Conservation (phyloP, 2,113 vertebrate genomes). For the Pterocles gutturalis region DNA sequence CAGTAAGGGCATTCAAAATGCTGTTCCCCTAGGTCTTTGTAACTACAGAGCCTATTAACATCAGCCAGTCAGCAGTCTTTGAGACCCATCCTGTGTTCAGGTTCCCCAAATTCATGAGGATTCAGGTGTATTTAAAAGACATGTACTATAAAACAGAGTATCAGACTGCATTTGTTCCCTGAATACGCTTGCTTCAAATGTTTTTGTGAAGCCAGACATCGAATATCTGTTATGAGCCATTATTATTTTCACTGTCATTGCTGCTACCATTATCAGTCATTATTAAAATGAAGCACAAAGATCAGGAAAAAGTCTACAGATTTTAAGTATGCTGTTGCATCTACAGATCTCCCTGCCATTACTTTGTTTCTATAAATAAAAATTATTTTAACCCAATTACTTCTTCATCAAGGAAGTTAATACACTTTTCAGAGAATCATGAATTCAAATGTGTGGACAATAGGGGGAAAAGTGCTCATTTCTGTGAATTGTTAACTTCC, state of each 20-base stretch:
- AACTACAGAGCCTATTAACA: not conserved
- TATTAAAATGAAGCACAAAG: not conserved
- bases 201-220: not conserved
- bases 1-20: not conserved
- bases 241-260: not conserved
- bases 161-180: not conserved
- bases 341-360: not conserved
- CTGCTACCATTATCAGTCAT: not conserved
- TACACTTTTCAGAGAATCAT: not conserved
- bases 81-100: not conserved
- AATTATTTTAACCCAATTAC: not conserved
- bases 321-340: not conserved
- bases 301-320: not conserved
- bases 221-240: not conserved
- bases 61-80: not conserved
- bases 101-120: not conserved
- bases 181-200: not conserved
- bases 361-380: slow-evolving; percentile 23
- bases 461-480: slow-evolving; percentile 26
- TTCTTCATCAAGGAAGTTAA: slow-evolving; percentile 35
- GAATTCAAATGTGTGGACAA: not conserved
- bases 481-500: slow-evolving; percentile 37
- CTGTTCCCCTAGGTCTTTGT: not conserved
- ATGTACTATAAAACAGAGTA: not conserved
- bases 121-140: not conserved